Conservation (phyloP, 2,888 invertebrate genomes). For the Drosophila paramelanica region DNA sequence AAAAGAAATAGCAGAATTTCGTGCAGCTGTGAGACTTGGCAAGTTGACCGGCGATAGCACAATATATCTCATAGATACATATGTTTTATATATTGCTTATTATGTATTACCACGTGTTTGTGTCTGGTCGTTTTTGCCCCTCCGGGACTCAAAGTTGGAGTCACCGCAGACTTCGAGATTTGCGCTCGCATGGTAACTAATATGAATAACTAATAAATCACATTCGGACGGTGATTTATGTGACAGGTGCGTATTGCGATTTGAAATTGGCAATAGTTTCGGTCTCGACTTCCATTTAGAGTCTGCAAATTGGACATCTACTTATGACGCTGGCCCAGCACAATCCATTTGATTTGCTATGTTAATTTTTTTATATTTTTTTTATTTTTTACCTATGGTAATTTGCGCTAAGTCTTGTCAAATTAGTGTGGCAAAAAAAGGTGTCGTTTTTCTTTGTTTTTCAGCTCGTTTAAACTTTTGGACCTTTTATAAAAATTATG, state of each 20-base stretch:
- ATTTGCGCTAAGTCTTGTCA: slow-evolving; percentile 56
- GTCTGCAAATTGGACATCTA: slow-evolving; percentile 68
- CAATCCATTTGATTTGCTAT: slow-evolving; percentile 43
- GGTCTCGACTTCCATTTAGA: slow-evolving; percentile 58
- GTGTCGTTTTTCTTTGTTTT: slow-evolving; percentile 26
- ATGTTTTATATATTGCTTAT: slow-evolving; percentile 75
- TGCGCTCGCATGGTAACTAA: slow-evolving; percentile 63
- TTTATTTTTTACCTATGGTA: slow-evolving; percentile 31
- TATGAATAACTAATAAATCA: slow-evolving; percentile 80
- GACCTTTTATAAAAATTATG: background rate
- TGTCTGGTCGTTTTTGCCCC: slow-evolving; percentile 48
- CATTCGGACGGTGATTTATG: slow-evolving; percentile 75
- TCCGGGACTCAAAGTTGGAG: slow-evolving; percentile 43
- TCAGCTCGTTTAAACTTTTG: slow-evolving; percentile 18
- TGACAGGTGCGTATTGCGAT: slow-evolving; percentile 79
- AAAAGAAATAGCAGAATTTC: slow-evolving; percentile 35
- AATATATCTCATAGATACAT: slow-evolving; percentile 68
- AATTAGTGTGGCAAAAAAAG: slow-evolving; percentile 44
- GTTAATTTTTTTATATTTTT: slow-evolving; percentile 42
- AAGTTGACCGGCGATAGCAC: slow-evolving; percentile 23
- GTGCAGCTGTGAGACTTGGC: slow-evolving; percentile 61
- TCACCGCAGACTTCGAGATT: slow-evolving; percentile 39
- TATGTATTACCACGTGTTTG: slow-evolving; percentile 70
- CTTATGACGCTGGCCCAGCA: slow-evolving; percentile 37
- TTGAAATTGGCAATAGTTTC: slow-evolving; percentile 76